Base-by-base conservation (phyloP, 37 sponge, comb jelly and placozoan species). In the Agelas oroides region DNA sequence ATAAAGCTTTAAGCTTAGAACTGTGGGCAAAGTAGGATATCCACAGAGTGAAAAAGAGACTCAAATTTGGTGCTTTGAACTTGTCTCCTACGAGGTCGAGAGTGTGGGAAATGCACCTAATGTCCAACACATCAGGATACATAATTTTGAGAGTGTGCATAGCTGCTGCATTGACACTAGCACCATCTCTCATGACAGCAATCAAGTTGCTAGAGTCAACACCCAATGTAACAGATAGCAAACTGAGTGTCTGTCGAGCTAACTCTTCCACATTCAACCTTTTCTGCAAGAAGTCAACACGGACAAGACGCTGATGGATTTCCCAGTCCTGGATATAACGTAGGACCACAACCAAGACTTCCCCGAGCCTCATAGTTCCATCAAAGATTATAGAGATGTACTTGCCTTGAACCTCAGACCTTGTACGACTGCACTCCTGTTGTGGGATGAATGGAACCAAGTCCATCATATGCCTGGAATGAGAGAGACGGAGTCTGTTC, bases 361-460 rank as follows among this genome's bases (percentile, higher is more conserved):
- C 78, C 23, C 78, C 78, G 13, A 77, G 61, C 6, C 78, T 57
- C 2, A 64, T 77, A 18, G 78, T 77, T 32, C 78, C 78, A 59
- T 77, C 78, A 34, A 77, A 77, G 60, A 77, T 77, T 30, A 77
- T n/a, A n/a, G n/a, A n/a, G n/a, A n/a, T n/a, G n/a, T n/a, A n/a
- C n/a, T n/a, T n/a, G n/a, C n/a, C n/a, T n/a, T n/a, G n/a, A n/a
- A n/a, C n/a, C n/a, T n/a, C n/a, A n/a, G n/a, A n/a, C n/a, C n/a
- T n/a, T n/a, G n/a, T n/a, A n/a, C n/a, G n/a, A n/a, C n/a, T n/a
- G n/a, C n/a, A n/a, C n/a, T n/a, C n/a, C n/a, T n/a, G n/a, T n/a
- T n/a, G n/a, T n/a, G n/a, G n/a, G n/a, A n/a, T n/a, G n/a, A n/a
- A n/a, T n/a, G n/a, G n/a, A n/a, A n/a, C n/a, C n/a, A n/a, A n/a